Conservation (phyloP, 1,140 invertebrate species). For the Holcopasites calliopsidis region DNA sequence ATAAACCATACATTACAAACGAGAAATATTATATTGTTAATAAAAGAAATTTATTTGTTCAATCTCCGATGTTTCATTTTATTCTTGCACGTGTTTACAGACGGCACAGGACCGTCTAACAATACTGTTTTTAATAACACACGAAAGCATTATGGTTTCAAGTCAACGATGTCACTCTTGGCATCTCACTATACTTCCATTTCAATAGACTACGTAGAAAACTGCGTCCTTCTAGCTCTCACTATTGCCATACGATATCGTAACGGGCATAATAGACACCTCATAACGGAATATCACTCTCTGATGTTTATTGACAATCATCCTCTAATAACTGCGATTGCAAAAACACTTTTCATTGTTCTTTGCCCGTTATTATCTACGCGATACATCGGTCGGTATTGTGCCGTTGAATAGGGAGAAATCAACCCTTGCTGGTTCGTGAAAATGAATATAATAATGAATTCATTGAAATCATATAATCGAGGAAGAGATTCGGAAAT, state of each 20-base stretch:
- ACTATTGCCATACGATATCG: no score
- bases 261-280: slow-evolving; percentile 4
- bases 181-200: background rate
- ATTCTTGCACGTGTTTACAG: no score
- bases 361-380: background rate
- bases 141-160: background rate
- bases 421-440: background rate
- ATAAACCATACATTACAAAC: no score
- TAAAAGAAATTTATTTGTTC: no score
- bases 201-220: background rate
- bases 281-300: slow-evolving; percentile 6
- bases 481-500: no score
- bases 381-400: no score
- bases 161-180: background rate
- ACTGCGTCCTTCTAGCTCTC: background rate
- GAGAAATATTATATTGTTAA: no score
- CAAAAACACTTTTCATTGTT: slow-evolving; percentile 1
- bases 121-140: background rate
- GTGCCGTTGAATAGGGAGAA: background rate
- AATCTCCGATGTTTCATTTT: no score
- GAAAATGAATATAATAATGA: background rate
- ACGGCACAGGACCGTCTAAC: background rate
- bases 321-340: slow-evolving; percentile 3
- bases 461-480: no score
- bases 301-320: slow-evolving; percentile 27